Evolutionary conservation across 2,113 vertebrate species (phyloP), one percentile per base, ranked within the genome.

Genomic region (Muntiacus muntjak): DNA sequence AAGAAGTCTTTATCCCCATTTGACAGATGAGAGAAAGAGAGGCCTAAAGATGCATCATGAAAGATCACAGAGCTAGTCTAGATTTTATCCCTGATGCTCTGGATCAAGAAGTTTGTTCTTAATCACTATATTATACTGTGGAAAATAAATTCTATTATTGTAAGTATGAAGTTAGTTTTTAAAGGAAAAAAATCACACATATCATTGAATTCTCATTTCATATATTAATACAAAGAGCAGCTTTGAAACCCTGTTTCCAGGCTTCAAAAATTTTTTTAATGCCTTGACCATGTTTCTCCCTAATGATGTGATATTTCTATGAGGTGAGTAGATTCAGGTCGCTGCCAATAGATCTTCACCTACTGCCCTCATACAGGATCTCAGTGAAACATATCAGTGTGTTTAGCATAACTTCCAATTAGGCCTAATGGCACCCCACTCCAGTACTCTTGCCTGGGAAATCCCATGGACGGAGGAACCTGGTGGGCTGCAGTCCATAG

Each of bases 81-180:
- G 87, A 78, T 28, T 62, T 85, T 14, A 92, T 86, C 47, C 12
- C 52, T 89, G 67, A 93, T 26, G 17, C 0, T 74, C 52, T 94
- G 58, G 14, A 26, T 95, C 36, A 33, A 15, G 17, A 58, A 71
- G 54, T 87, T 52, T 85, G 13, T 55, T 92, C 43, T 62, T 85
- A 74, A 64, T 60, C 33, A 47, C 64, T 55, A 16, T 40, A 1
- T 28, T 91, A 8, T 45, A 13, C 54, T 17, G 3, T 43, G 25
- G 11, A 50, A 89, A 86, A 71, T 84, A 55, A 50, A 43, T 87
- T 21, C 17, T 87, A 10, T 40, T n/a, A 43, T 58, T 71, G 7
- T 9, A 95, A 19, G 58, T 60, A 25, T 91, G 23, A 88, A 93
- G 76, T 67, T 93, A 91, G 93, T 67, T 92, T 90, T 67, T 94